phyloP scores from a whole-genome alignment of 2,888 invertebrate species.

The Apamea crenata region DNA sequence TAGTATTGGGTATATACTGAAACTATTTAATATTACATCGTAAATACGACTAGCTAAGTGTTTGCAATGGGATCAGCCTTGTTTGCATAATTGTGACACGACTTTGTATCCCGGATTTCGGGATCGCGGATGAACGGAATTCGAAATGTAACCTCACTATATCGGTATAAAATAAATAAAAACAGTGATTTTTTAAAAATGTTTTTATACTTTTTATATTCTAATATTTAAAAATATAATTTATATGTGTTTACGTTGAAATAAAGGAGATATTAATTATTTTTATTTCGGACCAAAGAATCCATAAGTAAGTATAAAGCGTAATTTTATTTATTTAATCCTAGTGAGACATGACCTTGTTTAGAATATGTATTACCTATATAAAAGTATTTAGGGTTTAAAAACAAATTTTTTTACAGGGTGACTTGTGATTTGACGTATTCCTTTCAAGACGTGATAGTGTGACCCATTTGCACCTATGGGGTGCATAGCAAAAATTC shows the following conservation, averaged over 20 bases:
- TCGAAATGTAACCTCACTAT: slow-evolving; percentile 13
- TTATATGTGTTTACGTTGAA: no score
- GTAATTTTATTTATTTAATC: not conserved
- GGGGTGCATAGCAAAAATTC: no score
- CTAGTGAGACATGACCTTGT: not conserved
- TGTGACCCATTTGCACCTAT: no score
- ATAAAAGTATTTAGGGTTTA: not conserved
- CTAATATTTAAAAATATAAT: no score
- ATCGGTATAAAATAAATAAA: slow-evolving; percentile 5
- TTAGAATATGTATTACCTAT: no score
- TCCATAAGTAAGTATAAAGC: no score
- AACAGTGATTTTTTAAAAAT: no score
- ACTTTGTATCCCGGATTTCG: slow-evolving; percentile 37
- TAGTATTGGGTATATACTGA: not conserved
- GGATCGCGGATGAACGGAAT: slow-evolving; percentile 27
- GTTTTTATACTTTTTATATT: no score
- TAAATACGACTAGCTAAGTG: slow-evolving; percentile 30
- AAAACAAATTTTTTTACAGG: not conserved
- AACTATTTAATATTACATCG: slow-evolving; percentile 23
- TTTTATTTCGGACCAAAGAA: no score
- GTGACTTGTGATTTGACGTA: not conserved
- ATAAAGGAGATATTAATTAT: no score
- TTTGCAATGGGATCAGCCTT: slow-evolving; percentile 30
- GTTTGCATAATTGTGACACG: slow-evolving; percentile 41
- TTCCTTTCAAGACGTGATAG: not conserved